Conservation (phyloP, 2,888 invertebrate genomes). For the Heteropelma amictum region DNA sequence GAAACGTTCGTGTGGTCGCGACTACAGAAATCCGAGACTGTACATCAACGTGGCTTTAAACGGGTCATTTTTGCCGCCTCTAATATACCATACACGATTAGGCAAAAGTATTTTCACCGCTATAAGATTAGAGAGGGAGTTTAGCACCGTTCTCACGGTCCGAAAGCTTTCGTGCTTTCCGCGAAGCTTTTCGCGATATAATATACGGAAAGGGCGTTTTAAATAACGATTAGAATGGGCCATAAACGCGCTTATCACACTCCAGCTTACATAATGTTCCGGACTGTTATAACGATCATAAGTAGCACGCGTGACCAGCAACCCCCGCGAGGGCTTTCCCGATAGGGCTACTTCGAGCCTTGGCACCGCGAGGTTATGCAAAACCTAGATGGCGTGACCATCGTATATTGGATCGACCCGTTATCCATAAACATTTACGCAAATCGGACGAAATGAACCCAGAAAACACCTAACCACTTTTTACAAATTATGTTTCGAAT, state of each 20-base stretch:
- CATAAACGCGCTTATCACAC: slow-evolving; percentile 68
- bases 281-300: slow-evolving; percentile 68
- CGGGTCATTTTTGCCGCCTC: slow-evolving; percentile 22
- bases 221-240: slow-evolving; percentile 72
- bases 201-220: slow-evolving; percentile 65
- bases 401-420: no score
- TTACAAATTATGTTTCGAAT: no score
- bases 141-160: slow-evolving; percentile 57
- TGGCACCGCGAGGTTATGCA: no score
- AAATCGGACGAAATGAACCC: no score
- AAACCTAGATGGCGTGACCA: no score
- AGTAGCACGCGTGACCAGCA: slow-evolving; percentile 66
- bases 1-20: not conserved
- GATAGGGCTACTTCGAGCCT: no score
- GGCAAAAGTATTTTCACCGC: slow-evolving; percentile 42
- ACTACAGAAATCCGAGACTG: slow-evolving; percentile 8
- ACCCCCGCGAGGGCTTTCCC: no score
- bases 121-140: slow-evolving; percentile 66
- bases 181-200: slow-evolving; percentile 49
- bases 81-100: slow-evolving; percentile 30
- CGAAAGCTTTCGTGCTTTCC: no score
- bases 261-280: slow-evolving; percentile 66
- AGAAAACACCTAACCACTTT: no score
- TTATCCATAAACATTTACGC: no score
- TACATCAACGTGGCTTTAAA: slow-evolving; percentile 21